Evolutionary conservation across 2,797 vertebrate species (phyloP).

Genomic region (Trichosurus vulpecula): DNA sequence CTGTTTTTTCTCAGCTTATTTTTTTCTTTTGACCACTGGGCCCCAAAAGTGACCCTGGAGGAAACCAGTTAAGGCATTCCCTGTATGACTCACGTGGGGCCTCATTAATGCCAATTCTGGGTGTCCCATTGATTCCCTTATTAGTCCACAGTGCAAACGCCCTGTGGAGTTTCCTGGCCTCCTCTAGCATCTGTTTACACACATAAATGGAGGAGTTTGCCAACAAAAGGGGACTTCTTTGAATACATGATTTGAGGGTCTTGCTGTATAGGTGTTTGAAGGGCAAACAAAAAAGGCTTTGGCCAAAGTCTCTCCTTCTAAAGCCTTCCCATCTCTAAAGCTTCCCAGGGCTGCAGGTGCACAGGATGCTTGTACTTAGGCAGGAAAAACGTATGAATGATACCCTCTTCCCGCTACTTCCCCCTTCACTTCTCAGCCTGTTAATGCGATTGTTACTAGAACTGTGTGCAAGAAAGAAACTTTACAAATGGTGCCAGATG

Average conservation of each 20-base stretch:
- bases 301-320: constrained; percentile 59
- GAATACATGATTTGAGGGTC: constrained; percentile 64
- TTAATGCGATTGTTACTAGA: constrained; percentile 68
- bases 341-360: constrained; percentile 75
- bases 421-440: constrained; percentile 67
- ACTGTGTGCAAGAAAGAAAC: constrained; percentile 68
- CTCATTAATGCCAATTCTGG: constrained; percentile 33
- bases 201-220: constrained; percentile 51
- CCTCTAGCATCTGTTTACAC: constrained; percentile 44
- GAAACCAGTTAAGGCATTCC: constrained; percentile 45
- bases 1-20: constrained; percentile 61
- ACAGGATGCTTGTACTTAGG: constrained; percentile 73
- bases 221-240: constrained; percentile 73
- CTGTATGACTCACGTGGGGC: constrained; percentile 19
- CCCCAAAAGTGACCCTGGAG: constrained; percentile 52
- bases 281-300: constrained; percentile 69
- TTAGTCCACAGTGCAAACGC: constrained; percentile 10
- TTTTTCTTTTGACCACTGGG: constrained; percentile 45
- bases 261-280: constrained; percentile 70
- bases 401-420: constrained; percentile 71
- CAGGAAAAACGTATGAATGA: constrained; percentile 73
- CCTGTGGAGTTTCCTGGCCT: constrained; percentile 17
- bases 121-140: constrained; percentile 11
- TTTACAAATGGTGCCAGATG: constrained; percentile 80
- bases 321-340: constrained; percentile 70